Evolutionary conservation across 2,797 vertebrate genomes (phyloP).

Genomic region (Serranus cabrilla): DNA sequence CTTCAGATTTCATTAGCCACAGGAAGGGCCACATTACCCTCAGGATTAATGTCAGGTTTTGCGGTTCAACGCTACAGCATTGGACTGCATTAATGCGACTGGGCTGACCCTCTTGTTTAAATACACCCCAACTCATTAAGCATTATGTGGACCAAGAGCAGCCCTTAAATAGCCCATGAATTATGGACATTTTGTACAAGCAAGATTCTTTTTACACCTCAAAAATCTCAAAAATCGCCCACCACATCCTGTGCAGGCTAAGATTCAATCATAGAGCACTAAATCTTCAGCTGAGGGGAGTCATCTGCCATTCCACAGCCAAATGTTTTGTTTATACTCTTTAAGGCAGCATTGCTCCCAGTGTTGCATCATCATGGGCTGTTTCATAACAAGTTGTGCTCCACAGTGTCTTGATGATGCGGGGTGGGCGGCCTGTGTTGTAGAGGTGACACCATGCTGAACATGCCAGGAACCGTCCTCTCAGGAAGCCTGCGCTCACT

Average conservation of each 20-base stretch:
- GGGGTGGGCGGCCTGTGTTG: constrained; percentile 37
- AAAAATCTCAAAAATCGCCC: constrained; percentile 62
- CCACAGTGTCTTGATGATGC: constrained; percentile 51
- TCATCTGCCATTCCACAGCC: constrained; percentile 51
- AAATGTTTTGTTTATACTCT: constrained; percentile 62
- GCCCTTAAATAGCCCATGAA: constrained; percentile 76
- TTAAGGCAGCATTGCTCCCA: constrained; percentile 44
- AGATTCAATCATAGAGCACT: constrained; percentile 46
- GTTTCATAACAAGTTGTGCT: constrained; percentile 70
- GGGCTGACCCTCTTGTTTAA: constrained; percentile 82
- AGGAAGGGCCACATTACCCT: constrained; percentile 87
- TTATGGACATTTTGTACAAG: constrained; percentile 71
- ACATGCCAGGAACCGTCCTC: constrained; percentile 59
- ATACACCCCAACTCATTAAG: constrained; percentile 81
- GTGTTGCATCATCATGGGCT: constrained; percentile 68
- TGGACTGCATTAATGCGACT: constrained; percentile 78
- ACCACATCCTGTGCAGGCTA: constrained; percentile 61
- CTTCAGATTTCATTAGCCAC: constrained; percentile 88
- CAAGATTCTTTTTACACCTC: constrained; percentile 65
- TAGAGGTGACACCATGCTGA: constrained; percentile 42
- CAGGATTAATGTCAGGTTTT: constrained; percentile 88
- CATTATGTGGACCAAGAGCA: constrained; percentile 75
- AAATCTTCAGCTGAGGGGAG: constrained; percentile 50
- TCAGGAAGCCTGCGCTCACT: constrained; percentile 63
- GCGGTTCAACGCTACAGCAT: constrained; percentile 71